A percentile compares a stretch with the other conserved stretches of the same genome.
Conservation (phyloP, 2,113 vertebrate genomes). For the Epinephelus lanceolatus region DNA sequence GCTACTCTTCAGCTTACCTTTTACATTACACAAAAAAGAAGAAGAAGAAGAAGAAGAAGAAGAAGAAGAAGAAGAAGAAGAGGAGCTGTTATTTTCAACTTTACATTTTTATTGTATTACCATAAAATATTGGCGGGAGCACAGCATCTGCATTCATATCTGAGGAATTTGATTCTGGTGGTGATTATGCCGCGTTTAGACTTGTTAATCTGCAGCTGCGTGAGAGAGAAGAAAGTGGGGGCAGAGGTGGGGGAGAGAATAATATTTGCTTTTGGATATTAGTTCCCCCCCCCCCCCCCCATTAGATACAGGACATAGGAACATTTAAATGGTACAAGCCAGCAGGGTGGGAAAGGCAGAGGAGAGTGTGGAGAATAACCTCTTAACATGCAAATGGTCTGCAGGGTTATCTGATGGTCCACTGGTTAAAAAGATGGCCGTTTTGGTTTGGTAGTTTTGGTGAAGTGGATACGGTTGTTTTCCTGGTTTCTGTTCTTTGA, state of each 20-base stretch:
- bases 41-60: neutral
- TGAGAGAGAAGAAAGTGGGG: slow-evolving; percentile 60
- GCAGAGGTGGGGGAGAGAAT: slow-evolving; percentile 52
- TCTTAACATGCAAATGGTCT: slow-evolving; percentile 76
- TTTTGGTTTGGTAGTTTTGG: slow-evolving; percentile 57
- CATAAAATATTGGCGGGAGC: slow-evolving; percentile 84
- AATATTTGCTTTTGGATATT: slow-evolving; percentile 87
- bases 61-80: slow-evolving; percentile 12
- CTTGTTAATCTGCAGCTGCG: slow-evolving; percentile 83
- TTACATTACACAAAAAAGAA: slow-evolving; percentile 69
- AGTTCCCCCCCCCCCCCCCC: slow-evolving; percentile 25
- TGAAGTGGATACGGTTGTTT: neutral
- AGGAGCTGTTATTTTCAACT: slow-evolving; percentile 86
- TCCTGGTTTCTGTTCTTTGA: slow-evolving; percentile 1
- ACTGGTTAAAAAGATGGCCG: slow-evolving; percentile 38
- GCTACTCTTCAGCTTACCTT: slow-evolving; percentile 90
- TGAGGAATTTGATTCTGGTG: slow-evolving; percentile 85
- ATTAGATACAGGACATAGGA: slow-evolving; percentile 71
- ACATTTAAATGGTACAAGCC: slow-evolving; percentile 71
- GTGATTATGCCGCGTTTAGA: slow-evolving; percentile 82
- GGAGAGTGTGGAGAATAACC: slow-evolving; percentile 55
- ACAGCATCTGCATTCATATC: slow-evolving; percentile 80
- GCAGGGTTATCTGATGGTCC: slow-evolving; percentile 59
- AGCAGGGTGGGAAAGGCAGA: slow-evolving; percentile 39
- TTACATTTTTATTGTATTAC: slow-evolving; percentile 92